These are phyloP conservation scores for Aproaerema taeniolella DNA, from an alignment of 2,888 invertebrate genomes.

Conservation along the genomic window DNA sequence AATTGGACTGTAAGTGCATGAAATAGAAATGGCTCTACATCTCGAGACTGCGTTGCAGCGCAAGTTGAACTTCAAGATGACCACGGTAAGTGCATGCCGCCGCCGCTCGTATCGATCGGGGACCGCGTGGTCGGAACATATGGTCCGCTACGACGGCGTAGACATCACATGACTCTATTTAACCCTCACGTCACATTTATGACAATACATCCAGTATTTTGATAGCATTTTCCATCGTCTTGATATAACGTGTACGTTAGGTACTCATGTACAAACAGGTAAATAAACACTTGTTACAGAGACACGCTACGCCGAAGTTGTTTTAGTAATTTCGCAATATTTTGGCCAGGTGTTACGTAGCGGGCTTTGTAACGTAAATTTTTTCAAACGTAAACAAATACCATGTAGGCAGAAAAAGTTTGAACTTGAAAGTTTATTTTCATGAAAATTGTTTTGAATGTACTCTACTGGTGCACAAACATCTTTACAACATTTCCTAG, in stretches of 20 bases:
- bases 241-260: constrained; percentile 29
- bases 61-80: constrained; percentile 74
- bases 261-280: constrained; percentile 36
- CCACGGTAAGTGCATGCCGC: constrained; percentile 72
- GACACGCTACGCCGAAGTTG: constrained; percentile 31
- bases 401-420: no score
- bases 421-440: no score
- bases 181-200: constrained; percentile 20
- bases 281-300: constrained; percentile 67
- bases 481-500: no score
- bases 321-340: constrained; percentile 16
- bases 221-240: constrained; percentile 29
- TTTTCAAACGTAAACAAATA: constrained; percentile 3
- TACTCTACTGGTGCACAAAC: no score
- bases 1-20: constrained; percentile 35
- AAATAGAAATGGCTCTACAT: constrained; percentile 61
- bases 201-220: constrained; percentile 17
- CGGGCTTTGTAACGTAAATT: constrained; percentile 4
- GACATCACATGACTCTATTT: constrained; percentile 33
- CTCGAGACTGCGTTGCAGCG: constrained; percentile 73
- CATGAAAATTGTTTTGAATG: no score
- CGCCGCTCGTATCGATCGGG: constrained; percentile 61
- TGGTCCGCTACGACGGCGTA: constrained; percentile 58
- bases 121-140: constrained; percentile 67
- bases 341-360: constrained; percentile 11